Conservation (phyloP, 2,113 vertebrate genomes). For the mouse (Mus musculus) region DNA sequence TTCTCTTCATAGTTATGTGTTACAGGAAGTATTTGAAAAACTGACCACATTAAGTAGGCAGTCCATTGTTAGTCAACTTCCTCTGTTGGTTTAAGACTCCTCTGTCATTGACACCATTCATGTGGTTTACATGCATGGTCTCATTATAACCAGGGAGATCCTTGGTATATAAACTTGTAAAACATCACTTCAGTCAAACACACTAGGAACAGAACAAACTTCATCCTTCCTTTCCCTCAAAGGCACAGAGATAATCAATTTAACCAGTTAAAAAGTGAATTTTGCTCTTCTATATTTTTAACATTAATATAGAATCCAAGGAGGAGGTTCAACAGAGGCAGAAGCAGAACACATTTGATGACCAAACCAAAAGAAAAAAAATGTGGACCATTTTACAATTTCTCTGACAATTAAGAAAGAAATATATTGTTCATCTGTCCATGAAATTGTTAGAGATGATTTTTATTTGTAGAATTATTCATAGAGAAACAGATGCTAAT, state of each 20-base stretch:
- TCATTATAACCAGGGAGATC: not conserved
- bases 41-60: too few species aligned
- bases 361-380: constrained; percentile 6
- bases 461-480: constrained; percentile 51
- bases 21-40: not conserved
- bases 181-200: not conserved
- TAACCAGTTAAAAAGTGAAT: not conserved
- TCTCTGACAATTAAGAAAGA: constrained; percentile 51
- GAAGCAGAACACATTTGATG: not conserved
- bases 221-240: not conserved
- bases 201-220: not conserved
- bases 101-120: not conserved
- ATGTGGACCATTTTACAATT: constrained; percentile 26
- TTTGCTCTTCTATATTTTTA: not conserved
- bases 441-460: constrained; percentile 40
- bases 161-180: not conserved
- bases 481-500: constrained; percentile 27
- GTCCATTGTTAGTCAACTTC: not conserved
- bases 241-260: constrained; percentile 33
- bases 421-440: constrained; percentile 38
- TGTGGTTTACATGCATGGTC: not conserved
- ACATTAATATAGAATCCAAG: not conserved
- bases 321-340: not conserved
- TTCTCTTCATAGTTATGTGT: not conserved
- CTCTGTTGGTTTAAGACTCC: not conserved